These are phyloP conservation scores for Promerops cafer DNA, from an alignment of 2,113 vertebrate species.

Conservation along the genomic window DNA sequence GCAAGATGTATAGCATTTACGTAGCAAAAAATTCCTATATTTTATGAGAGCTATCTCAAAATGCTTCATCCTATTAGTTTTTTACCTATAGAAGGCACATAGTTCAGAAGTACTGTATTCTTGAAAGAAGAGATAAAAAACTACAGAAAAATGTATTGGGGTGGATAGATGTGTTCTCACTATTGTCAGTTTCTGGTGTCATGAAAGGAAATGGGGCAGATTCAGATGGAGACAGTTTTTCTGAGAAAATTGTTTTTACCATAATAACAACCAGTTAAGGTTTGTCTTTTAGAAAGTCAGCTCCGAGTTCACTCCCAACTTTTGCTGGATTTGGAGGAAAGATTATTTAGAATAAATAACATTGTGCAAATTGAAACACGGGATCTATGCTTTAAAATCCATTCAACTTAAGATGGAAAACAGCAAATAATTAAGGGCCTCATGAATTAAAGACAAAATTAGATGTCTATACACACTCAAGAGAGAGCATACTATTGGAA, in stretches of 20 bases:
- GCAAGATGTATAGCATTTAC: background rate
- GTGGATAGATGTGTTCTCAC: background rate
- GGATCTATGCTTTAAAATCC: background rate
- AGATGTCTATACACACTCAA: background rate
- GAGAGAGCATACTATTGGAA: background rate
- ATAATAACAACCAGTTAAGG: background rate
- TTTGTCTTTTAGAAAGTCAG: background rate
- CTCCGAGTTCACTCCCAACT: background rate
- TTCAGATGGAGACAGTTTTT: background rate
- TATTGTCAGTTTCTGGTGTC: background rate
- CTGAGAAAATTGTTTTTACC: slow-evolving; percentile 2
- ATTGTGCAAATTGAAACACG: background rate
- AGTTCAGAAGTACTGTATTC: background rate
- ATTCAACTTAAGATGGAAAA: background rate
- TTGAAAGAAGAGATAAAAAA: background rate
- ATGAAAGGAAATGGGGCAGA: background rate
- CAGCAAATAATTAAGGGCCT: background rate
- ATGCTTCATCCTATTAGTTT: background rate
- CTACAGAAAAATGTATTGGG: background rate
- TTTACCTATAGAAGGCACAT: background rate
- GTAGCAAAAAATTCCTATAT: background rate
- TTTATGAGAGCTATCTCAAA: background rate
- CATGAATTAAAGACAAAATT: background rate
- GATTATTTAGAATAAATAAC: background rate
- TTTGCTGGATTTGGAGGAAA: background rate